A percentile compares a stretch with the other conserved stretches of the same genome.
These are phyloP conservation scores for Rhamnusium bicolor DNA, from an alignment of 2,888 invertebrate genomes.

Conservation along the genomic window DNA sequence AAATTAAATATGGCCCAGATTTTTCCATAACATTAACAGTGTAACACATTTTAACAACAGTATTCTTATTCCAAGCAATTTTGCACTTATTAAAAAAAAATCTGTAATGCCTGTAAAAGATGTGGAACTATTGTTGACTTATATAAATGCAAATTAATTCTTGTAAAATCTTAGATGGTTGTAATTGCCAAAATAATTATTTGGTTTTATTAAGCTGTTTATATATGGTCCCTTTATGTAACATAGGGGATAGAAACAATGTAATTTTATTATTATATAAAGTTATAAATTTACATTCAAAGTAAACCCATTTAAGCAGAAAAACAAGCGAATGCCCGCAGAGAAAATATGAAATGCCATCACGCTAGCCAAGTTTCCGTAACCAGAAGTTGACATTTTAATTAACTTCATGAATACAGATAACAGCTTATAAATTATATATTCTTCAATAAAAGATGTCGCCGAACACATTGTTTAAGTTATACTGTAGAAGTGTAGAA, in stretches of 20 bases:
- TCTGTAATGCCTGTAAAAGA: too few relatives aligned
- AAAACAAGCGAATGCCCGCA: constrained; percentile 43
- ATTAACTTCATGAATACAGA: constrained; percentile 60
- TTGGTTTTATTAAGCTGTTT: background rate
- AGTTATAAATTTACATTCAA: constrained; percentile 17
- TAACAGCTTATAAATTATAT: constrained; percentile 54
- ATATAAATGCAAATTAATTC: too few relatives aligned
- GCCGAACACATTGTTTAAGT: constrained; percentile 47
- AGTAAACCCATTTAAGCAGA: constrained; percentile 22
- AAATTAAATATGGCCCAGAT: too few relatives aligned
- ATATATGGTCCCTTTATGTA: background rate
- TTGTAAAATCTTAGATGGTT: too few relatives aligned
- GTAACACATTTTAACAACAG: too few relatives aligned
- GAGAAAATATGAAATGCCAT: constrained; percentile 48
- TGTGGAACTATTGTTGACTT: too few relatives aligned
- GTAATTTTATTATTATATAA: constrained; percentile 9
- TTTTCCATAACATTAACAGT: too few relatives aligned
- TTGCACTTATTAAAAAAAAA: too few relatives aligned
- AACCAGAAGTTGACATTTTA: constrained; percentile 58
- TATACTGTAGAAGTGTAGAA: constrained; percentile 34
- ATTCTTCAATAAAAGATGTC: constrained; percentile 54
- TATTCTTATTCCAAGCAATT: too few relatives aligned
- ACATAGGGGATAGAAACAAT: background rate
- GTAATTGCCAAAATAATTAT: background rate
- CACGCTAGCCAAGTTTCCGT: constrained; percentile 45